phyloP scores from a whole-genome alignment of 2,888 invertebrate genomes.

The Seira ritae region DNA sequence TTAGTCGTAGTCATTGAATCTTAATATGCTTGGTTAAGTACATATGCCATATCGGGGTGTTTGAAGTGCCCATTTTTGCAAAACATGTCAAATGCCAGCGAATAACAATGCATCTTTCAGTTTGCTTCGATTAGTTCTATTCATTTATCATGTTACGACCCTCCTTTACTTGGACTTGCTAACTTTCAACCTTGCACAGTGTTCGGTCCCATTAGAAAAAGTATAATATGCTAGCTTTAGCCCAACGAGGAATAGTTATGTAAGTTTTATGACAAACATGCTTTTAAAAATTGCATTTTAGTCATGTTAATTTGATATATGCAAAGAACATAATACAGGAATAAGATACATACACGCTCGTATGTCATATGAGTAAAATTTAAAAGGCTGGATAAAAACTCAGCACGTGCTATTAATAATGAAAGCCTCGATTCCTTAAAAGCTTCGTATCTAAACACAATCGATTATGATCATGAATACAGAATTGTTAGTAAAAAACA shows the following conservation, averaged over 20 bases:
- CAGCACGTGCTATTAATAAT: constrained; percentile 56
- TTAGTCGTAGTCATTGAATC: background rate
- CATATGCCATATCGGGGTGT: constrained; percentile 50
- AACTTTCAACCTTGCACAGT: background rate
- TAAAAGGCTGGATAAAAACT: background rate
- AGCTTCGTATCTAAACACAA: background rate
- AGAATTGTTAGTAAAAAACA: background rate
- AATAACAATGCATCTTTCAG: constrained; percentile 46
- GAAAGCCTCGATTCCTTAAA: background rate
- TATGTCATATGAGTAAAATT: background rate
- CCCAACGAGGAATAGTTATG: too few relatives aligned
- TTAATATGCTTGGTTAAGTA: background rate
- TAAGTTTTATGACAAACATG: background rate
- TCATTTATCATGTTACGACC: background rate
- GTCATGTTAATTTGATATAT: too few relatives aligned
- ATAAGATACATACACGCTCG: background rate
- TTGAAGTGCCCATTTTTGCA: constrained; percentile 56
- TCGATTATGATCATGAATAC: background rate
- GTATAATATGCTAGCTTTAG: too few relatives aligned
- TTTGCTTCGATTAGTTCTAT: constrained; percentile 7
- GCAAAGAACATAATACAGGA: background rate
- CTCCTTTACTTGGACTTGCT: background rate
- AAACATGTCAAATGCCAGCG: constrained; percentile 46
- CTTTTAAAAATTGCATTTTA: background rate
- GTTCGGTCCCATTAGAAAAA: too few relatives aligned